phyloP scores from a whole-genome alignment of 2,888 invertebrate species.

The Caenorhabditis sp. region DNA sequence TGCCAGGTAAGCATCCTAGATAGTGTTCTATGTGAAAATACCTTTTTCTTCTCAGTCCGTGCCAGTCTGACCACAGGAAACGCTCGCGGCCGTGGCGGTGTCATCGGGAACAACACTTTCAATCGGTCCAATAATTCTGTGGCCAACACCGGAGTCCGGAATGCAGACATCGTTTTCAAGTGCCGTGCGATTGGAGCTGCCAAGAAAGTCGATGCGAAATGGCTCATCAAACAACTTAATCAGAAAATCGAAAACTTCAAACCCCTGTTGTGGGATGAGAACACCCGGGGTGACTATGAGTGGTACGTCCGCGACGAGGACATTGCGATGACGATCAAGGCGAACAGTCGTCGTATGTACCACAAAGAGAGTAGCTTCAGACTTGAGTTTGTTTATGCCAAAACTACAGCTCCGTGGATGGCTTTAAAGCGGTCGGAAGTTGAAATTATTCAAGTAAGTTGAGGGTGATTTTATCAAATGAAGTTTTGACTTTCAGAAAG shows the following conservation, averaged over 20 bases:
- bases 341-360: slow-evolving; percentile 73
- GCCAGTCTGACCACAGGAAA: neutral
- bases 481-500: slow-evolving; percentile 64
- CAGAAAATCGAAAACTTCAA: slow-evolving; percentile 72
- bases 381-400: slow-evolving; percentile 65
- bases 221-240: slow-evolving; percentile 69
- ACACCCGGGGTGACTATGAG: slow-evolving; percentile 67
- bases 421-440: slow-evolving; percentile 60
- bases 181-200: slow-evolving; percentile 54
- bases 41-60: slow-evolving; percentile 29
- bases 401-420: slow-evolving; percentile 69
- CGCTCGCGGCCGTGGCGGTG: slow-evolving; percentile 25
- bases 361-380: slow-evolving; percentile 68
- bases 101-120: slow-evolving; percentile 26
- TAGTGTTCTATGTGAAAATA: neutral
- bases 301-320: slow-evolving; percentile 72
- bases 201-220: slow-evolving; percentile 53
- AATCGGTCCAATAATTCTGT: slow-evolving; percentile 23
- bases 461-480: neutral
- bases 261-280: slow-evolving; percentile 61
- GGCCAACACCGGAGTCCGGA: slow-evolving; percentile 58
- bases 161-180: slow-evolving; percentile 66
- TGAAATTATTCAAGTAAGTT: slow-evolving; percentile 66
- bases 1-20: slow-evolving; percentile 35
- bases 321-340: slow-evolving; percentile 71